Evolutionary conservation across 2,113 vertebrate genomes (phyloP).

Genomic region (Acanthochromis polyacanthus): DNA sequence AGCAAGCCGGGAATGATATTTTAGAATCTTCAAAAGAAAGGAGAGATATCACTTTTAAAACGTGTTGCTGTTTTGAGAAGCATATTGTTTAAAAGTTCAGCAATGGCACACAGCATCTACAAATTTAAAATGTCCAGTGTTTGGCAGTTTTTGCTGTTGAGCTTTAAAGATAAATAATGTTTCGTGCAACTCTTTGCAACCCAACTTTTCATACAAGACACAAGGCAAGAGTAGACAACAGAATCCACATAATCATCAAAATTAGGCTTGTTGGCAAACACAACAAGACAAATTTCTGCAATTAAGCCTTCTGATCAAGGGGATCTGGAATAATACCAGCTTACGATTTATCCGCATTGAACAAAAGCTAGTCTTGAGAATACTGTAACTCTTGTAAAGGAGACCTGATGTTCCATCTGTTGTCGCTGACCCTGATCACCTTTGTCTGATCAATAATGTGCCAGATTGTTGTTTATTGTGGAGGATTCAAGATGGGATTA

Average conservation of each 20-base stretch:
- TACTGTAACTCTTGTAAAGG: not conserved
- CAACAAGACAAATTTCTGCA: not conserved
- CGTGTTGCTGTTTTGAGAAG: too few relatives aligned
- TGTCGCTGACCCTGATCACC: not conserved
- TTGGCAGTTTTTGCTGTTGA: not conserved
- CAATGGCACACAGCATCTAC: not conserved
- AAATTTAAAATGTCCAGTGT: not conserved
- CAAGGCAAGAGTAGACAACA: not conserved
- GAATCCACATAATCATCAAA: not conserved
- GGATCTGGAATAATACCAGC: not conserved
- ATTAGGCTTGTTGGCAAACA: not conserved
- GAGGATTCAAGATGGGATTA: not conserved
- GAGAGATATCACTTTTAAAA: too few relatives aligned
- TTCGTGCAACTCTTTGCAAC: not conserved
- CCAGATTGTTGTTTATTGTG: not conserved
- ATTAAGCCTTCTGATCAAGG: not conserved
- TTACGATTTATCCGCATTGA: conserved; percentile 11
- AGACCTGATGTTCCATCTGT: not conserved
- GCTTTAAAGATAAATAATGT: not conserved
- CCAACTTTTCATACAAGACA: not conserved
- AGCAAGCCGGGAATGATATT: too few relatives aligned
- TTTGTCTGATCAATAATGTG: not conserved
- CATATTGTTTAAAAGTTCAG: too few relatives aligned
- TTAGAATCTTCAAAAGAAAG: too few relatives aligned
- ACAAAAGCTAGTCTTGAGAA: not conserved